These are phyloP conservation scores for Erpobdella octoculata DNA, from an alignment of 2,888 invertebrate species.

Conservation along the genomic window DNA sequence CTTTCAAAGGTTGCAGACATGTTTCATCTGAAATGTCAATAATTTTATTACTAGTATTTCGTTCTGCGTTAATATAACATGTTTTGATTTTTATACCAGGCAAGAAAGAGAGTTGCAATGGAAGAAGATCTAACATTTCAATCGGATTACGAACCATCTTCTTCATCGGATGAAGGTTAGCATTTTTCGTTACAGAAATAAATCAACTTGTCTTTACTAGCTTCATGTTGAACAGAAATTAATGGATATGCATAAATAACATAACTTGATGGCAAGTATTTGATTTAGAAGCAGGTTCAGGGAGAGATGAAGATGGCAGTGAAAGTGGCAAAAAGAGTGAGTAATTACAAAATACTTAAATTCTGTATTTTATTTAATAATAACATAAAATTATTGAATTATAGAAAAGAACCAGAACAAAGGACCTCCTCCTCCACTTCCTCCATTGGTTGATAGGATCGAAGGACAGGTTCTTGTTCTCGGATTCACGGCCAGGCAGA, in stretches of 20 bases:
- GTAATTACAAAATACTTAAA: not conserved
- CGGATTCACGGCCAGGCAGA: constrained; percentile 39
- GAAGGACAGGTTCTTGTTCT: constrained; percentile 38
- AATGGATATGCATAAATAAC: not conserved
- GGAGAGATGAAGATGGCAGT: constrained; percentile 28
- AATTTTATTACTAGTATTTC: not conserved
- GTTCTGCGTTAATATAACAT: not conserved
- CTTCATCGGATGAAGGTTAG: constrained; percentile 34
- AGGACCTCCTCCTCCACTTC: constrained; percentile 33
- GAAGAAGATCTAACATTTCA: constrained; percentile 32
- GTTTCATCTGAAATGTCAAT: not conserved
- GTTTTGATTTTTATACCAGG: constrained; percentile 8
- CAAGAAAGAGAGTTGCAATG: constrained; percentile 22
- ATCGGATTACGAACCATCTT: constrained; percentile 34
- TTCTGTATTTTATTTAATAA: not conserved
- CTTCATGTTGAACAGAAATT: too few relatives aligned
- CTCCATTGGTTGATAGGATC: constrained; percentile 37
- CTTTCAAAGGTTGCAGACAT: constrained; percentile 24
- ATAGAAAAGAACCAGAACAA: constrained; percentile 22
- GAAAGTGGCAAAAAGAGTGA: constrained; percentile 26
- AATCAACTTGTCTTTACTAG: not conserved
- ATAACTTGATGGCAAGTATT: not conserved
- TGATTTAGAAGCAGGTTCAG: constrained; percentile 17
- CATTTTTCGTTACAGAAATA: too few relatives aligned
- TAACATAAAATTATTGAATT: not conserved